A percentile compares a stretch with the other conserved stretches of the same genome.
phyloP scores from a whole-genome alignment of 2,797 vertebrate genomes.

The Muraenolepis orangiensis region DNA sequence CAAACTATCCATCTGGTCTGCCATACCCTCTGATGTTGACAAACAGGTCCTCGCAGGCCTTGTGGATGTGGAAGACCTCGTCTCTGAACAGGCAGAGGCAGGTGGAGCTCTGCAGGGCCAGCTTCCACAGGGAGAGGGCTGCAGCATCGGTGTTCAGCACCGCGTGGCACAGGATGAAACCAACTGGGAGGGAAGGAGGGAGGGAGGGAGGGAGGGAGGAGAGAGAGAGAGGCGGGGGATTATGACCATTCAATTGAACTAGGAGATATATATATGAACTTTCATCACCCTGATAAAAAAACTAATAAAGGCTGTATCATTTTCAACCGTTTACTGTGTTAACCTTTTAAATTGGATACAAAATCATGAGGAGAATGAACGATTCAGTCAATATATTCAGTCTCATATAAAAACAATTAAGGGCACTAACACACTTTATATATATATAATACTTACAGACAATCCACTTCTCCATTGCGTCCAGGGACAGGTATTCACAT shows the following conservation, averaged over 20 bases:
- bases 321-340: no score
- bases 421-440: background rate
- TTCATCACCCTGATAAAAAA: background rate
- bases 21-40: slow-evolving; percentile 93
- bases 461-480: slow-evolving; percentile 99
- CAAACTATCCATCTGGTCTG: background rate
- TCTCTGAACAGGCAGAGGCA: slow-evolving; percentile 96
- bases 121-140: slow-evolving; percentile 92
- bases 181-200: slow-evolving; percentile 74
- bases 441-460: slow-evolving; percentile 85
- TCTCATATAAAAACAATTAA: background rate
- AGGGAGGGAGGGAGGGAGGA: background rate
- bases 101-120: slow-evolving; percentile 97
- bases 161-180: slow-evolving; percentile 94
- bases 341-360: background rate
- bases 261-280: background rate
- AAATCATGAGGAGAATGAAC: background rate
- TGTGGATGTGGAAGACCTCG: slow-evolving; percentile 98
- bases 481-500: slow-evolving; percentile 97
- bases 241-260: background rate
- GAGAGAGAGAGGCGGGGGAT: background rate
- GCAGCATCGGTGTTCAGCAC: slow-evolving; percentile 88
- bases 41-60: slow-evolving; percentile 95
- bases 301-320: no score
- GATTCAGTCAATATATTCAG: background rate